Percentiles rank a stretch among this genome's conserved stretches.
These are phyloP conservation scores for Xyrichtys novacula DNA, from an alignment of 2,797 vertebrate genomes.

Conservation along the genomic window DNA sequence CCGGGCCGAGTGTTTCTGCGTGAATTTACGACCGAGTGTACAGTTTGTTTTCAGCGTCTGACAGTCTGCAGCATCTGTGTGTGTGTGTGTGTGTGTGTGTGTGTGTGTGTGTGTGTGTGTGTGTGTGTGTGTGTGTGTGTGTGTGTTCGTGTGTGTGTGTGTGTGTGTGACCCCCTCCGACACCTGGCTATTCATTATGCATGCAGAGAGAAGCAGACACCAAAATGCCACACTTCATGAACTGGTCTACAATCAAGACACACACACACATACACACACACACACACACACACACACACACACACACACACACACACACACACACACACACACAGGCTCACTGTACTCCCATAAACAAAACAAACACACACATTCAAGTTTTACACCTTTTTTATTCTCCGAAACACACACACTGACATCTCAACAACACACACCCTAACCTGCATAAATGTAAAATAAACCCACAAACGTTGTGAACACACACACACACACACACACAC, in stretches of 20 bases:
- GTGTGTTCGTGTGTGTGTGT: slow-evolving; percentile 25
- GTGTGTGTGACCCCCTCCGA: slow-evolving; percentile 62
- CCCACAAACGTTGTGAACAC: neutral
- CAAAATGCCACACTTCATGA: slow-evolving; percentile 88
- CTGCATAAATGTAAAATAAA: neutral
- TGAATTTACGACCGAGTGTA: slow-evolving; percentile 30
- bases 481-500: slow-evolving; percentile 5
- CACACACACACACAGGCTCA: slow-evolving; percentile 2
- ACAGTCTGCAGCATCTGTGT: slow-evolving; percentile 28
- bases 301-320: slow-evolving; percentile 6
- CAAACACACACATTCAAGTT: slow-evolving; percentile 24
- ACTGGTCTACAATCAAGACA: slow-evolving; percentile 65
- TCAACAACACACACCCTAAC: slow-evolving; percentile 15
- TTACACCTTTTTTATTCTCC: slow-evolving; percentile 13
- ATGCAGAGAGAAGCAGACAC: slow-evolving; percentile 85
- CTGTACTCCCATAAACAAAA: slow-evolving; percentile 23
- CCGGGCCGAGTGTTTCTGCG: slow-evolving; percentile 44
- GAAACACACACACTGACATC: slow-evolving; percentile 39
- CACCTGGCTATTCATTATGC: slow-evolving; percentile 88
- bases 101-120: slow-evolving; percentile 18
- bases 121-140: slow-evolving; percentile 21
- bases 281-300: slow-evolving; percentile 12
- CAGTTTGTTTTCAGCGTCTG: slow-evolving; percentile 23
- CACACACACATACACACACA: slow-evolving; percentile 31
- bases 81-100: slow-evolving; percentile 14